phyloP scores from a whole-genome alignment of 2,113 vertebrate species.

The Myrmecophaga tridactyla region DNA sequence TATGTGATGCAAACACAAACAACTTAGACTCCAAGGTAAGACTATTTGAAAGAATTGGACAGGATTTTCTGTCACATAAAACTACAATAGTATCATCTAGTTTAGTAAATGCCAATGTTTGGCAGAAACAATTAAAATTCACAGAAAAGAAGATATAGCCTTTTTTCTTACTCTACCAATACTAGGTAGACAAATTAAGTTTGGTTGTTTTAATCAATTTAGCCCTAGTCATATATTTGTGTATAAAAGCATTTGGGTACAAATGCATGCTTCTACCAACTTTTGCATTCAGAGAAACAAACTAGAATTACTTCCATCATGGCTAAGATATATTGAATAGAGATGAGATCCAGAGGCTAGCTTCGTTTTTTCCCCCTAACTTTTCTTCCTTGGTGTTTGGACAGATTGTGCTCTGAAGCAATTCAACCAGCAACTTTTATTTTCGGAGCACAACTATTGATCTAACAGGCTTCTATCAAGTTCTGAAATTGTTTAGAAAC shows the following conservation, averaged over 20 bases:
- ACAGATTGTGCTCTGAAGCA: background rate
- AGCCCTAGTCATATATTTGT: background rate
- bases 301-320: background rate
- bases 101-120: background rate
- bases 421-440: background rate
- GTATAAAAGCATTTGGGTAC: background rate
- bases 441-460: background rate
- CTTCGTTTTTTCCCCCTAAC: background rate
- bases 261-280: background rate
- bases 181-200: background rate
- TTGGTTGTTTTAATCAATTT: background rate
- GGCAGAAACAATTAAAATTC: background rate
- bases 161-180: background rate
- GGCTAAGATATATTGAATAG: background rate
- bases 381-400: background rate
- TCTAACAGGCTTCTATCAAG: background rate
- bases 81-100: background rate
- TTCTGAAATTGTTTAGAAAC: background rate
- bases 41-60: background rate
- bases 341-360: background rate
- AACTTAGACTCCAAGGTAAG: background rate
- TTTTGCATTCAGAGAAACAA: background rate
- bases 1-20: background rate
- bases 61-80: background rate
- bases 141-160: background rate